Evolutionary conservation across 2,797 vertebrate genomes (phyloP).

Genomic region (Acanthornis magna): DNA sequence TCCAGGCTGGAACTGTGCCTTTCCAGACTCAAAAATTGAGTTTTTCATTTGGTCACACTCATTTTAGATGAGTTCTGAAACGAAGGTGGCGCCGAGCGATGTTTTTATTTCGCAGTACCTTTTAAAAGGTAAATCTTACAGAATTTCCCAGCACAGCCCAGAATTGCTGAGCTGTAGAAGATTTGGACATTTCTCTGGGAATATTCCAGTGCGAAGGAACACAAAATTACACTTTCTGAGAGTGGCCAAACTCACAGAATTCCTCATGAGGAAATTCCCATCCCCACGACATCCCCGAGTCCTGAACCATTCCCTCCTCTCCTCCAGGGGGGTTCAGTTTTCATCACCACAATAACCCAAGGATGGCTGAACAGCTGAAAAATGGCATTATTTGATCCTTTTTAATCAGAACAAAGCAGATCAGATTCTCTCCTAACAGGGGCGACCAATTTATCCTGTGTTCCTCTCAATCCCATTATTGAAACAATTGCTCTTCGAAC

Average conservation of each 20-base stretch:
- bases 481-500: background rate
- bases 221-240: background rate
- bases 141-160: background rate
- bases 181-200: background rate
- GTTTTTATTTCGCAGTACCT: rapidly evolving
- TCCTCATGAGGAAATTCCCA: background rate
- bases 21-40: background rate
- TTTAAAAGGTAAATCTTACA: background rate
- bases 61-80: background rate
- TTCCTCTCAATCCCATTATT: background rate
- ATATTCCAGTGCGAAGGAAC: background rate
- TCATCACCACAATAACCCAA: background rate
- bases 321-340: background rate
- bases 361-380: background rate
- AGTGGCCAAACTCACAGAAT: background rate
- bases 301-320: background rate
- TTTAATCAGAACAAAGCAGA: background rate
- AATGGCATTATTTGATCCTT: background rate
- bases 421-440: background rate
- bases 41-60: background rate
- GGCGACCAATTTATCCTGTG: background rate
- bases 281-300: background rate
- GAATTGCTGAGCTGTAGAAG: background rate
- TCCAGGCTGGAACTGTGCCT: background rate
- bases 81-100: background rate